Evolutionary conservation across 2,797 vertebrate species (phyloP), one percentile per base, ranked within the genome.

Genomic region (Gambelia wislizenii): DNA sequence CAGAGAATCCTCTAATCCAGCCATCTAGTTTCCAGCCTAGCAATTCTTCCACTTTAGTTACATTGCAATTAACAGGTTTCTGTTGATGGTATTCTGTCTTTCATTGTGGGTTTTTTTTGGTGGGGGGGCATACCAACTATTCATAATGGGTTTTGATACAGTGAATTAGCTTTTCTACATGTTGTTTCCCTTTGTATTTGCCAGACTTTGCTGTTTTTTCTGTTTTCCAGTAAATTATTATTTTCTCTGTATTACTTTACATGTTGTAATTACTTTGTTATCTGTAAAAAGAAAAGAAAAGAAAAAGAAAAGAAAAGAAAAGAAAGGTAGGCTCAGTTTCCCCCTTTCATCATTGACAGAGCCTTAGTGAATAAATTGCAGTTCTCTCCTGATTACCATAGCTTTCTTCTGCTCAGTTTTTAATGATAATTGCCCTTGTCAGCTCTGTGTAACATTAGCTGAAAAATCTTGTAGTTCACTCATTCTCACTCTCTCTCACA

Each of bases 251-350:
- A 89, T 96, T 94, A 92, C 64, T 94, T 95, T 95, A 91, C 93
- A 94, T 92, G 90, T 92, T 96, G 93, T 96, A 96, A 97, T 96
- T 96, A 92, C 94, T 96, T 96, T 96, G 95, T 94, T 97, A 95
- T 94, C 93, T 93, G 6, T 86, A 90, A 94, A 93, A 94, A 87
- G 14, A 72, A 39, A 10, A 10, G 30, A 69, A 16, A 27, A 72
- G 20, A 5, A 16, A 39, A 22, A 6, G 18, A 18, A 61, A 83
- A 76, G 94, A 95, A 22, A 59, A 49, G 49, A 10, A 22, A 59
- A 59, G 5, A 5, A 56, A 96, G 92, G 94, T 96, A 91, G 87
- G 87, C 87, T 96, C 89, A 83, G 93, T 94, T 96, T 95, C 93
- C 52, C 93, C 75, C 75, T 95, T 97, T 96, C 91, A 96, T 96